Percentiles rank a stretch among this genome's conserved stretches.
phyloP scores from a whole-genome alignment of 2,113 vertebrate genomes.

The Brachionichthys hirsutus region DNA sequence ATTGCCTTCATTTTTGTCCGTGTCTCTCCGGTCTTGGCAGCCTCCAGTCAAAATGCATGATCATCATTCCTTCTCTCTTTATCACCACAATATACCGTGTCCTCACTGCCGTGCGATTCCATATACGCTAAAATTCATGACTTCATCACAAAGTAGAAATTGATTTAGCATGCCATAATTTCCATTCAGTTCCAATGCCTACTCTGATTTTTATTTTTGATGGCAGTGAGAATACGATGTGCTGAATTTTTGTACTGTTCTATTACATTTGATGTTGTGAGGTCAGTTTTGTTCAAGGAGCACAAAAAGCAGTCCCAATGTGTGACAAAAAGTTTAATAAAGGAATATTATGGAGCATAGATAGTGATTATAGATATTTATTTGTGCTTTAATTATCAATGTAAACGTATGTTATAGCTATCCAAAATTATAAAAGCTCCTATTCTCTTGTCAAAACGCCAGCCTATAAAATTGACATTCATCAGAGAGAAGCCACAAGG shows the following conservation, averaged over 20 bases:
- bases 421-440: slow-evolving; percentile 18
- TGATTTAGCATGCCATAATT: slow-evolving; percentile 72
- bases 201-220: slow-evolving; percentile 58
- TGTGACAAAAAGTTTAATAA: slow-evolving; percentile 34
- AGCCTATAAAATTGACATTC: slow-evolving; percentile 43
- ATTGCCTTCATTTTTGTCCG: slow-evolving; percentile 48
- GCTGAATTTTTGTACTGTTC: slow-evolving; percentile 44
- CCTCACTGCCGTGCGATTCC: slow-evolving; percentile 65
- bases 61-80: slow-evolving; percentile 72
- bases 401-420: slow-evolving; percentile 28
- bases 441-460: slow-evolving; percentile 23
- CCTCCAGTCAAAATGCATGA: slow-evolving; percentile 70
- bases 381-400: slow-evolving; percentile 40
- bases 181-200: slow-evolving; percentile 52
- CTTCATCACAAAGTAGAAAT: slow-evolving; percentile 74
- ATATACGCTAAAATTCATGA: slow-evolving; percentile 71
- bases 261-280: slow-evolving; percentile 47
- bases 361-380: slow-evolving; percentile 27
- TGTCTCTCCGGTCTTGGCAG: slow-evolving; percentile 64
- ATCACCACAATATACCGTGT: slow-evolving; percentile 56
- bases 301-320: slow-evolving; percentile 33
- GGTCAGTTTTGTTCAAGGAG: slow-evolving; percentile 49
- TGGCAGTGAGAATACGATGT: slow-evolving; percentile 52
- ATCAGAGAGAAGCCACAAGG: slow-evolving; percentile 36
- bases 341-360: slow-evolving; percentile 18